phyloP scores from a whole-genome alignment of 2,888 invertebrate genomes.

The Oscheius sp. region DNA sequence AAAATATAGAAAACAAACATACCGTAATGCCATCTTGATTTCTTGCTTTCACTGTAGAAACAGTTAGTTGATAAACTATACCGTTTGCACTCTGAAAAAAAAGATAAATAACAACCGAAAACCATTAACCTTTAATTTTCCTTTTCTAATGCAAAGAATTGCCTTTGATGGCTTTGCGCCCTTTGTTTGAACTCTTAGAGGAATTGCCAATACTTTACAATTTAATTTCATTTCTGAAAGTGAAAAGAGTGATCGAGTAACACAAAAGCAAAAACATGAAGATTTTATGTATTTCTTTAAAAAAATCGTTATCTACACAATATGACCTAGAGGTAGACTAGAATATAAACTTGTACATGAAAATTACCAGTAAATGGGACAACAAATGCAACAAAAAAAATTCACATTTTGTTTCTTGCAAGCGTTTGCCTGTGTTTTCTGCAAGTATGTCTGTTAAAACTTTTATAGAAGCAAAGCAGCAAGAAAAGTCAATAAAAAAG shows the following conservation, averaged over 20 bases:
- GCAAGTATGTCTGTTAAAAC: too few species aligned
- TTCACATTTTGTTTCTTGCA: too few species aligned
- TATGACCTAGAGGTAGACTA: too few species aligned
- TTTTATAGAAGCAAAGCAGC: too few species aligned
- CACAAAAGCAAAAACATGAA: background rate
- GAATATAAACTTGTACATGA: too few species aligned
- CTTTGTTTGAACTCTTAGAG: background rate
- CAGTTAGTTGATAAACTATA: background rate
- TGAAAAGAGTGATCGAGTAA: too few species aligned
- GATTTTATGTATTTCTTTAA: background rate
- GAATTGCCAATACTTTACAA: background rate
- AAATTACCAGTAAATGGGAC: too few species aligned
- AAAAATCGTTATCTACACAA: too few species aligned
- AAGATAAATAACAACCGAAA: background rate
- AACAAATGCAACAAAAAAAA: too few species aligned
- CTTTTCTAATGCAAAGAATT: background rate
- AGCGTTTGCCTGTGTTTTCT: too few species aligned
- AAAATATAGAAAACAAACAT: background rate
- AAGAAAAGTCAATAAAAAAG: too few species aligned
- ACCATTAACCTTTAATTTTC: constrained; percentile 22
- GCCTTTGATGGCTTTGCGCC: constrained; percentile 10
- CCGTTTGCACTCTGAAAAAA: constrained; percentile 7
- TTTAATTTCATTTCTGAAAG: constrained; percentile 3
- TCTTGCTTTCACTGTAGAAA: constrained; percentile 2
- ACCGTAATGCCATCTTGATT: constrained; percentile 10